phyloP scores from a whole-genome alignment of 1,140 invertebrate species.

The Lycorma delicatula region DNA sequence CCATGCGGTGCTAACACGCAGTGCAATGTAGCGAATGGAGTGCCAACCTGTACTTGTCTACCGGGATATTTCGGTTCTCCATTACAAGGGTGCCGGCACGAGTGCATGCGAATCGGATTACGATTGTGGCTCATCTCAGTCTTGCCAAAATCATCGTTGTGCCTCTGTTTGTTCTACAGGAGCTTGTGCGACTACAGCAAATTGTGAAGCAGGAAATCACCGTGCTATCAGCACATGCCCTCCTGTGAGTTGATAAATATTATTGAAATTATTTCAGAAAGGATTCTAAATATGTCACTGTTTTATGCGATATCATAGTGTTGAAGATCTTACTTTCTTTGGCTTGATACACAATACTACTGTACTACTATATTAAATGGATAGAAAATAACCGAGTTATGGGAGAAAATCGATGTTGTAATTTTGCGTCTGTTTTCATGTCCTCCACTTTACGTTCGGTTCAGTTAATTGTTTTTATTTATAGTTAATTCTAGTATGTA shows the following conservation, averaged over 20 bases:
- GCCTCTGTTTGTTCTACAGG: constrained; percentile 57
- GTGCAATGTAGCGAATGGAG: constrained; percentile 62
- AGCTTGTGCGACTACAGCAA: constrained; percentile 68
- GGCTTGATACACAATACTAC: no score
- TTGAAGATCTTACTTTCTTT: no score
- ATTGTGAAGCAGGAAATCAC: constrained; percentile 69
- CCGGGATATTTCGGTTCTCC: constrained; percentile 64
- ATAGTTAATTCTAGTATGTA: no score
- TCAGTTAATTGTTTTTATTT: no score
- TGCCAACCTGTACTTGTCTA: constrained; percentile 65
- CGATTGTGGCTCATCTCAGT: constrained; percentile 58
- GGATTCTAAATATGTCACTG: no score
- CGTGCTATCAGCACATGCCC: constrained; percentile 72
- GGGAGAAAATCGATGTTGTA: no score
- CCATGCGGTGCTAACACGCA: constrained; percentile 72
- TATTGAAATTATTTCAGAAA: neutral
- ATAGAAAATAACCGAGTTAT: no score
- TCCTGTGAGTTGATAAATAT: constrained; percentile 42
- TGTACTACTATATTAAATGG: no score
- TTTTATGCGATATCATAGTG: no score
- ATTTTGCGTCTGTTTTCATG: no score
- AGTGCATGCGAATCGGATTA: constrained; percentile 67
- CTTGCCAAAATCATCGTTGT: constrained; percentile 69
- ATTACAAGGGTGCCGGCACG: constrained; percentile 60
- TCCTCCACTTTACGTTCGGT: no score